phyloP scores from a whole-genome alignment of 2,888 invertebrate species.

The Macrosoma leucophasiata region DNA sequence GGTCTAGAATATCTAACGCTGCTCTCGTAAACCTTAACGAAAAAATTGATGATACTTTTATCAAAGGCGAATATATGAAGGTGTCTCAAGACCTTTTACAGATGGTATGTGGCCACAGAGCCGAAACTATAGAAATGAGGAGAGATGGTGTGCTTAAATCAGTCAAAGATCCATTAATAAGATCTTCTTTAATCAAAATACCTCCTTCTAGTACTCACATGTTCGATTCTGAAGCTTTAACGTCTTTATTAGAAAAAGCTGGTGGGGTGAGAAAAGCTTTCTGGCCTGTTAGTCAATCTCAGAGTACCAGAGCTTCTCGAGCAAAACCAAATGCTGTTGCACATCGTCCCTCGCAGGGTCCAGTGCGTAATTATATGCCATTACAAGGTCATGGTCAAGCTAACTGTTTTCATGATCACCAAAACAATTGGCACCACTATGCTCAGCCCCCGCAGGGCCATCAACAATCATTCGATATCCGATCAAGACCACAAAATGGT shows the following conservation, averaged over 20 bases:
- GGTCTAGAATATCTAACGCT: background rate
- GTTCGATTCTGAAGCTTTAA: slow-evolving; percentile 3
- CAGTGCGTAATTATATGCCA: too few species aligned
- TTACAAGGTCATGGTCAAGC: too few species aligned
- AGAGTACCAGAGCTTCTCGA: too few species aligned
- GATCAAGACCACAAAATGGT: too few species aligned
- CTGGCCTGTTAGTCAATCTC: too few species aligned
- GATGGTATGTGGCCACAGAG: slow-evolving; percentile 11
- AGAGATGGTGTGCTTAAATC: slow-evolving; percentile 3
- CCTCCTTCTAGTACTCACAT: slow-evolving; percentile 1
- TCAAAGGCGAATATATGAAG: slow-evolving; percentile 8
- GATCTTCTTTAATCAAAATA: slow-evolving; percentile 3
- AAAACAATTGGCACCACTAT: too few species aligned
- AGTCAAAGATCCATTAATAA: background rate
- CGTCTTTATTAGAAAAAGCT: slow-evolving; percentile 3
- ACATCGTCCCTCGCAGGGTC: too few species aligned
- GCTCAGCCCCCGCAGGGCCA: too few species aligned
- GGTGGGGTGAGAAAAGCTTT: slow-evolving; percentile 4
- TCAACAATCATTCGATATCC: too few species aligned
- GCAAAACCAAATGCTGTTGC: too few species aligned
- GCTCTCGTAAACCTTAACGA: background rate
- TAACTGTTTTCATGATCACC: too few species aligned
- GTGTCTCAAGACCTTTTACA: slow-evolving; percentile 10
- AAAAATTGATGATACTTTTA: slow-evolving; percentile 5
- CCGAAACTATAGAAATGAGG: slow-evolving; percentile 9